A percentile compares a stretch with the other conserved stretches of the same genome.
phyloP scores from a whole-genome alignment of 2,888 invertebrate species.

The Hypselothyrea guttata region DNA sequence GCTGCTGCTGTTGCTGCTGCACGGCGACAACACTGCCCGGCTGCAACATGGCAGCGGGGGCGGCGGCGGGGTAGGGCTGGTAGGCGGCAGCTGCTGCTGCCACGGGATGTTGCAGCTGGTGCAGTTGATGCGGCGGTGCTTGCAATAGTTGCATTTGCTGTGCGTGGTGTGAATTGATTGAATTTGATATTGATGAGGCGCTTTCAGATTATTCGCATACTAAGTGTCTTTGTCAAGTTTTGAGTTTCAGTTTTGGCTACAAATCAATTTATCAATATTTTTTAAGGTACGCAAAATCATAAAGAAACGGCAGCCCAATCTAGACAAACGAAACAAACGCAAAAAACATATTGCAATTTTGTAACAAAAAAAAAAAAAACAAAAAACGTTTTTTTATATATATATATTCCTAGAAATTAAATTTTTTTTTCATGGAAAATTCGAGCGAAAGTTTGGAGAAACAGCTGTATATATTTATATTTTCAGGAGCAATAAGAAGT shows the following conservation, averaged over 20 bases:
- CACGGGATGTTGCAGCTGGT: conserved; percentile 74
- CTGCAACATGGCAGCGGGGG: conserved; percentile 61
- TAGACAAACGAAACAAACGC: no score
- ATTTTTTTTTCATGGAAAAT: no score
- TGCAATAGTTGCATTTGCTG: conserved; percentile 82
- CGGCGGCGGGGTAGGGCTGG: conserved; percentile 61
- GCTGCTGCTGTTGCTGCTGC: conserved; percentile 68
- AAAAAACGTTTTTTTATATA: no score
- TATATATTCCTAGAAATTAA: no score
- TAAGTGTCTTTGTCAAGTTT: conserved; percentile 39
- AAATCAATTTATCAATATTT: conserved; percentile 40
- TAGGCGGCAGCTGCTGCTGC: conserved; percentile 60
- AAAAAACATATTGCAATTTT: no score
- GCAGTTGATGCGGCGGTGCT: conserved; percentile 79
- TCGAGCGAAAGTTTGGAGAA: no score
- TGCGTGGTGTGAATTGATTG: conserved; percentile 72
- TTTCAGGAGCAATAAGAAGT: conserved; percentile 31
- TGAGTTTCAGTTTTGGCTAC: conserved; percentile 27
- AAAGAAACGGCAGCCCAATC: no score
- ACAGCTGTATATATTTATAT: conserved; percentile 27
- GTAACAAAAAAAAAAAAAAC: no score
- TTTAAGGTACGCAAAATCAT: no score
- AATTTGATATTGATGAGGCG: conserved; percentile 15
- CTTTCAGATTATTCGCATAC: conserved; percentile 70
- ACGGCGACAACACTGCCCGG: conserved; percentile 66